A percentile compares a stretch with the other conserved stretches of the same genome.
phyloP scores from a whole-genome alignment of 2,888 invertebrate species.

The Eristalis arbustorum region DNA sequence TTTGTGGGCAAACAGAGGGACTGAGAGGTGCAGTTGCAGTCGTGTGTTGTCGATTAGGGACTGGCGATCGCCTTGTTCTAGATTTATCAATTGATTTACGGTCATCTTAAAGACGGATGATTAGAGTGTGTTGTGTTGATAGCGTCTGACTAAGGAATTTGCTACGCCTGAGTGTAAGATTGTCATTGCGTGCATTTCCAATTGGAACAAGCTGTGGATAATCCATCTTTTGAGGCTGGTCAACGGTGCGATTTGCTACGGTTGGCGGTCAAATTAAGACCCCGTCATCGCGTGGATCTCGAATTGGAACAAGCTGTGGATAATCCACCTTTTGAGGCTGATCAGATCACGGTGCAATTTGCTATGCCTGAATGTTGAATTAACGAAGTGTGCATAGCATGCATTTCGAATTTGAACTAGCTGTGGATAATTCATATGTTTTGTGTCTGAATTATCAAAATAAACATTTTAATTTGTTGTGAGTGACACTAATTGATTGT shows the following conservation, averaged over 20 bases:
- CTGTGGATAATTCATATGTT: neutral
- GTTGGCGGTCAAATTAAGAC: neutral
- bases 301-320: conserved; percentile 20
- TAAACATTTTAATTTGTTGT: neutral
- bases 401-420: neutral
- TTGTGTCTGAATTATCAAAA: neutral
- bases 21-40: conserved; percentile 5
- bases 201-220: conserved; percentile 21
- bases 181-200: conserved; percentile 13
- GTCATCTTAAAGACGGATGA: conserved; percentile 35
- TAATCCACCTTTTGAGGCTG: neutral
- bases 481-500: neutral
- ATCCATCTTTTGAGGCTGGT: neutral
- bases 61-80: conserved; percentile 18
- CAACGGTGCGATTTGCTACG: neutral
- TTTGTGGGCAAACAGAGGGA: neutral
- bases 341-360: neutral
- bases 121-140: conserved; percentile 1
- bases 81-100: conserved; percentile 26
- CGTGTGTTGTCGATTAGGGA: conserved; percentile 18
- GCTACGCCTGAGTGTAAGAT: neutral
- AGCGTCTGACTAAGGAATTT: neutral
- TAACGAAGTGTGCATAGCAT: neutral
- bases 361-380: neutral
- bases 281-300: conserved; percentile 9